These are phyloP conservation scores for Cepphus grylle DNA, from an alignment of 2,113 vertebrate species.

Conservation along the genomic window DNA sequence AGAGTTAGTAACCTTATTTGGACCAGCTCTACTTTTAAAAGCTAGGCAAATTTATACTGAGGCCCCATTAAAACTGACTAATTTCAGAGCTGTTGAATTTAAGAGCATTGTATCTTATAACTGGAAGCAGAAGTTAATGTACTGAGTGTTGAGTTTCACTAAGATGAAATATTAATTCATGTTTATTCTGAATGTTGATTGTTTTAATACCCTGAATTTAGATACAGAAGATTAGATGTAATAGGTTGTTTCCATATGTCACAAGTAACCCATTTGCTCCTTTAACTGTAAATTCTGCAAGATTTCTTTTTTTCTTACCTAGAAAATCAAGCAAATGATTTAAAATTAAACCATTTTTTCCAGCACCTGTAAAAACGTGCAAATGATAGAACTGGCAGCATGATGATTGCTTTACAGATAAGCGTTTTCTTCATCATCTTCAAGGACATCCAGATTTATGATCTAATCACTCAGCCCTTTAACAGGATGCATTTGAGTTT, in stretches of 20 bases:
- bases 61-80: not conserved
- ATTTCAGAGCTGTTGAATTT: constrained; percentile 5
- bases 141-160: not conserved
- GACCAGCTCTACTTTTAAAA: not conserved
- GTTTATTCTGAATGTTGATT: constrained; percentile 6
- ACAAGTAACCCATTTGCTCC: constrained; percentile 8
- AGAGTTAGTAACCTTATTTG: not conserved
- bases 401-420: constrained; percentile 93
- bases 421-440: constrained; percentile 87
- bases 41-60: not conserved
- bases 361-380: constrained; percentile 83
- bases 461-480: constrained; percentile 86
- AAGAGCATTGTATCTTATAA: not conserved
- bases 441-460: constrained; percentile 93
- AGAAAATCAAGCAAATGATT: constrained; percentile 47
- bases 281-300: constrained; percentile 34
- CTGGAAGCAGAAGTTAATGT: not conserved
- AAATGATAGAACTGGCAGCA: constrained; percentile 84
- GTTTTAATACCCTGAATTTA: constrained; percentile 1
- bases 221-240: not conserved
- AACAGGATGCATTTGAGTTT: constrained; percentile 84
- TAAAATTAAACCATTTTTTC: constrained; percentile 73
- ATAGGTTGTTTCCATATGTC: not conserved
- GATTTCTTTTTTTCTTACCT: constrained; percentile 47
- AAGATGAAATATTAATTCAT: not conserved